Conservation (phyloP, 2,113 vertebrate species). For the Dipodomys spectabilis region DNA sequence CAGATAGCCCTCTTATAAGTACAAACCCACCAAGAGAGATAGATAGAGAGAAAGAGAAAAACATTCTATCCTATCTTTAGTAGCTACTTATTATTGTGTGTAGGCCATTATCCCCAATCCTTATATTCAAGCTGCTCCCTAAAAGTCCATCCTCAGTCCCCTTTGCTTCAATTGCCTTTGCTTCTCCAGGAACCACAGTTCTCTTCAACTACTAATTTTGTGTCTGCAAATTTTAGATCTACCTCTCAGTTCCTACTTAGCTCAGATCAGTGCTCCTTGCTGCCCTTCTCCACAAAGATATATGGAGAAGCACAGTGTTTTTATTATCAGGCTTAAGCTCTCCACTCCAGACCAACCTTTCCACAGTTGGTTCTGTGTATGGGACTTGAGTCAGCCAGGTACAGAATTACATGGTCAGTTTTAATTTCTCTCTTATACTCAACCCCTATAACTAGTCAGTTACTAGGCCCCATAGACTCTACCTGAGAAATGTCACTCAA, state of each 20-base stretch:
- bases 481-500: neutral
- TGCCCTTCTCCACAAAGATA: neutral
- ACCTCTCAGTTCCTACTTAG: neutral
- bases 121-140: neutral
- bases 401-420: neutral
- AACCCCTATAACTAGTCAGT: neutral
- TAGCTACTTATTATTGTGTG: neutral
- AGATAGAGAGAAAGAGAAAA: neutral
- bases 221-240: neutral
- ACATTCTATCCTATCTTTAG: too few species aligned
- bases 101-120: neutral
- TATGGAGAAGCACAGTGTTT: neutral
- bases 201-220: neutral
- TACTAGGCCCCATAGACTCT: neutral
- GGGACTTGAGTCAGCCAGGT: neutral
- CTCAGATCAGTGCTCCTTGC: neutral
- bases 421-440: neutral
- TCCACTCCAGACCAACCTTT: neutral
- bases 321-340: neutral
- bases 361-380: neutral
- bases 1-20: neutral
- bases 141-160: neutral
- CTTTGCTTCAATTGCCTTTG: neutral
- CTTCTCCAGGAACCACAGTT: neutral
- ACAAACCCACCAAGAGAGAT: neutral